Evolutionary conservation across 1,140 invertebrate species (phyloP).

Genomic region (Scylla paramamosain): DNA sequence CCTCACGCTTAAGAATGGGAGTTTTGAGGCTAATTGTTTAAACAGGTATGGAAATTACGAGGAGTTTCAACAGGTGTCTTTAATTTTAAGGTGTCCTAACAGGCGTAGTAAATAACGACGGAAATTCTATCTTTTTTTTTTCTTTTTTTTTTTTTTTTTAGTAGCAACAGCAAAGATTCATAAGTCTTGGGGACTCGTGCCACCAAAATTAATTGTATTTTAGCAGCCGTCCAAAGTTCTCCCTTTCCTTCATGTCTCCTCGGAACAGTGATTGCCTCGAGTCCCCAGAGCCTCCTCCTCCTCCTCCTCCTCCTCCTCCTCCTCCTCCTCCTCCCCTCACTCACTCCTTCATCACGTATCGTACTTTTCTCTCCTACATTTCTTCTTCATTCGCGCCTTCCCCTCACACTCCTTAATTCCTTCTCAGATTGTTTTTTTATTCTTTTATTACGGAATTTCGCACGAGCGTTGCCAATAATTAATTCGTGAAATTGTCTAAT

Average conservation of each 20-base stretch:
- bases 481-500: background rate
- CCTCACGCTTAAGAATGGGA: no score
- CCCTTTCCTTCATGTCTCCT: background rate
- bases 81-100: no score
- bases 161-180: no score
- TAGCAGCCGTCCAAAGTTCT: background rate
- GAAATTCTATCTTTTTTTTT: no score
- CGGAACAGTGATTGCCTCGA: background rate
- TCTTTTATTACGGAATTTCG: background rate
- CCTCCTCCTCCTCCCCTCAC: background rate
- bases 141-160: no score
- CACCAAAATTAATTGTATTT: no score
- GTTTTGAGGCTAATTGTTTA: no score
- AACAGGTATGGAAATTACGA: no score
- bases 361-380: background rate
- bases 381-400: background rate
- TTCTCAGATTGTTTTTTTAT: background rate
- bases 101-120: no score
- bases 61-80: no score
- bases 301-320: background rate
- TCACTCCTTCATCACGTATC: background rate
- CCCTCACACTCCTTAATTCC: background rate
- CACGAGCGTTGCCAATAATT: background rate
- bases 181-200: no score
- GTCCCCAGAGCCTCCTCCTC: background rate